Conservation (phyloP, 2,888 invertebrate species). For the Aporophyla nigra region DNA sequence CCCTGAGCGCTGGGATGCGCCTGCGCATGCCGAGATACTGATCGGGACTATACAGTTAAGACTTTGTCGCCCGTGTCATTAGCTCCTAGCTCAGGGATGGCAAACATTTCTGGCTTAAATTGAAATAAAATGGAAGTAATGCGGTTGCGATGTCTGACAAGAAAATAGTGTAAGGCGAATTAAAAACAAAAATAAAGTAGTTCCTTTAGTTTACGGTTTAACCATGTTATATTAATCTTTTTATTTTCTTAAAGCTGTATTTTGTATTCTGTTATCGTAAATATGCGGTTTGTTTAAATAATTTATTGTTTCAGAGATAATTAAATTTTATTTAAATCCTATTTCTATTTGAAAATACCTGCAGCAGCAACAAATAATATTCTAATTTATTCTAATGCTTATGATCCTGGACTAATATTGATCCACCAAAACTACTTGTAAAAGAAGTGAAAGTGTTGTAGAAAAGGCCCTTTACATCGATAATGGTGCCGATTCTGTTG, state of each 20-base stretch:
- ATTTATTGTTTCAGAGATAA: no score
- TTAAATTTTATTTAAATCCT: no score
- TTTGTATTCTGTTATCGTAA: no score
- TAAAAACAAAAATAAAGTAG: no score
- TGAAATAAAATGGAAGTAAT: not conserved
- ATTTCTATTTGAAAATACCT: no score
- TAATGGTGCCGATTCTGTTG: no score
- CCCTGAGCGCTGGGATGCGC: slow-evolving; percentile 65
- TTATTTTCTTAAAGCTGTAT: no score
- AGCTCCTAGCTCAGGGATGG: slow-evolving; percentile 45
- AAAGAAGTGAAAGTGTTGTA: not conserved
- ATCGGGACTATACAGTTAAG: slow-evolving; percentile 83
- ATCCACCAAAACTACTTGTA: not conserved
- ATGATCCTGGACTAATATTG: not conserved
- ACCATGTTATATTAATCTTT: no score
- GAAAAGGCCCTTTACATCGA: no score
- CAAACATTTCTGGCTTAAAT: not conserved
- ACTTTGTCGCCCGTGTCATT: slow-evolving; percentile 67
- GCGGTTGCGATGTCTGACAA: not conserved
- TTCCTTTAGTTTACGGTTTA: not conserved
- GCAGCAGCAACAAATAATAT: no score
- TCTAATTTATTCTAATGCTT: no score
- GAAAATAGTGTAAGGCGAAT: not conserved
- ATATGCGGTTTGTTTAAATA: no score
- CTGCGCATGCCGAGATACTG: slow-evolving; percentile 74